Evolutionary conservation across 2,888 invertebrate genomes (phyloP).

Genomic region (Germaria angustata): DNA sequence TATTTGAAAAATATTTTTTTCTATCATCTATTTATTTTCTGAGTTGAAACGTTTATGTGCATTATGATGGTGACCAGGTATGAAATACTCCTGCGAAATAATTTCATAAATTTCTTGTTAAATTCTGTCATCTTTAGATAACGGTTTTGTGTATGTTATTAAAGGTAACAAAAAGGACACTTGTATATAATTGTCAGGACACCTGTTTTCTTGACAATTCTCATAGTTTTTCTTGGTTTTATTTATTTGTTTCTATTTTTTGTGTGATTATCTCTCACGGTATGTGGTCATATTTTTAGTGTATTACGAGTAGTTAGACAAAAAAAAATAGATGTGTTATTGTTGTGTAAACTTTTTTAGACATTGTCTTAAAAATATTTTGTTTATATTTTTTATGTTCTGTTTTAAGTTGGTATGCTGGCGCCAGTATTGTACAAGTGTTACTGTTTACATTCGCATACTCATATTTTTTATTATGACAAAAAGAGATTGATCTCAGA

Average conservation of each 20-base stretch:
- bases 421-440: conserved; percentile 17
- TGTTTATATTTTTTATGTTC: background rate
- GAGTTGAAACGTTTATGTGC: background rate
- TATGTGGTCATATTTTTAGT: conserved; percentile 51
- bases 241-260: conserved; percentile 35
- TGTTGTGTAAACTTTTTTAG: background rate
- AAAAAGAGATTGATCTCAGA: background rate
- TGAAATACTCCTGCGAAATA: conserved; percentile 31
- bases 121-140: conserved; percentile 42
- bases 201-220: conserved; percentile 31
- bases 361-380: background rate
- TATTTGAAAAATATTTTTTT: conserved; percentile 39
- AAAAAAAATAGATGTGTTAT: background rate
- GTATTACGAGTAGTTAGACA: background rate
- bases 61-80: background rate
- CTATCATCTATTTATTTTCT: background rate
- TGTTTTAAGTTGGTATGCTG: background rate
- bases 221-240: conserved; percentile 3
- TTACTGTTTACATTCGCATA: background rate
- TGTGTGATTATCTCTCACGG: conserved; percentile 40
- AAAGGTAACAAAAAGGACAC: conserved; percentile 27
- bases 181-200: conserved; percentile 28
- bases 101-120: conserved; percentile 65
- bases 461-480: background rate
- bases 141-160: conserved; percentile 36